Evolutionary conservation across 2,888 invertebrate genomes (phyloP).

Genomic region (Mythimna lalbum): DNA sequence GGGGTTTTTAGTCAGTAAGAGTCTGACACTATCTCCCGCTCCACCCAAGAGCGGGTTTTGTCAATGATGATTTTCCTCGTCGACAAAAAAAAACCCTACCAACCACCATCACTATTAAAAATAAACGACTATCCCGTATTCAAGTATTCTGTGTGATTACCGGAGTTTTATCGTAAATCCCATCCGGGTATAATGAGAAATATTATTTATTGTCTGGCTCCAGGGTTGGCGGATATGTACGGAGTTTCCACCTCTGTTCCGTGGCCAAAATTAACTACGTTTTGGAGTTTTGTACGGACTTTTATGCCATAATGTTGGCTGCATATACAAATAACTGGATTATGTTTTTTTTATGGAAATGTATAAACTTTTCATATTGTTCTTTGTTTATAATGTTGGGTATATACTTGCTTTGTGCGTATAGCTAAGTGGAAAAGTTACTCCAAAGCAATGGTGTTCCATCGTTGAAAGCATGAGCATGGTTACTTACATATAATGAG

Average conservation of each 20-base stretch:
- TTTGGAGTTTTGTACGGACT: slow-evolving; percentile 23
- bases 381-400: neutral
- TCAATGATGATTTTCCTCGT: too few relatives aligned
- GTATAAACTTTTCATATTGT: slow-evolving; percentile 6
- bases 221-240: slow-evolving; percentile 52
- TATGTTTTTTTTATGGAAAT: slow-evolving; percentile 21
- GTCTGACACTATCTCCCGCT: too few relatives aligned
- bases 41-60: too few relatives aligned
- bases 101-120: slow-evolving; percentile 53
- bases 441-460: too few relatives aligned
- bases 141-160: slow-evolving; percentile 69
- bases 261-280: slow-evolving; percentile 26
- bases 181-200: slow-evolving; percentile 80
- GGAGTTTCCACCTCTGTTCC: slow-evolving; percentile 34
- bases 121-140: slow-evolving; percentile 56
- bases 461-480: too few relatives aligned
- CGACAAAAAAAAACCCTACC: too few relatives aligned
- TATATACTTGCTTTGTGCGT: too few relatives aligned
- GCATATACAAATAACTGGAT: slow-evolving; percentile 30
- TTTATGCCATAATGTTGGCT: slow-evolving; percentile 22
- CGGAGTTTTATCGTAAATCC: slow-evolving; percentile 73
- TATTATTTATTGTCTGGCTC: slow-evolving; percentile 81
- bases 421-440: too few relatives aligned
- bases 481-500: too few relatives aligned
- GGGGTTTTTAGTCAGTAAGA: too few relatives aligned